Evolutionary conservation across 2,797 vertebrate genomes (phyloP).

Genomic region (Chiloscyllium punctatum): DNA sequence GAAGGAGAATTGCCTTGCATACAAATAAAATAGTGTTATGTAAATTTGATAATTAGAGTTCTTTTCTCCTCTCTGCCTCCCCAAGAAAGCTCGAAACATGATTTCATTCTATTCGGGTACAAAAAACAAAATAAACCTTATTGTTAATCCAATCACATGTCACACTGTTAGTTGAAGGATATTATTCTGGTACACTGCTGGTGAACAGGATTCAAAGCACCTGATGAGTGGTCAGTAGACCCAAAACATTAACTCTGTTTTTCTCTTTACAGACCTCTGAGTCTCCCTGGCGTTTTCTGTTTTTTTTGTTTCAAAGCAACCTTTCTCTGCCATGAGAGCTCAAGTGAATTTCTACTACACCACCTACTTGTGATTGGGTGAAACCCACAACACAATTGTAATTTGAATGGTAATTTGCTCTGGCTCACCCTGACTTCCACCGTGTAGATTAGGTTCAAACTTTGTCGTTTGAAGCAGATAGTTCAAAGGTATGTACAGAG

Average conservation of each 20-base stretch:
- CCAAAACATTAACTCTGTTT: too few relatives aligned
- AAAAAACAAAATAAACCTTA: neutral
- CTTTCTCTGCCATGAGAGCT: neutral
- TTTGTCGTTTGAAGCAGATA: neutral
- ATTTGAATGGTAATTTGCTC: neutral
- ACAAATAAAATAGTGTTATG: constrained; percentile 29
- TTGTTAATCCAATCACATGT: neutral
- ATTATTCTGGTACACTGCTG: neutral
- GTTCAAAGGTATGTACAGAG: neutral
- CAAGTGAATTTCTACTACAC: too few relatives aligned
- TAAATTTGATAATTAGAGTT: neutral
- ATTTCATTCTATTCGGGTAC: neutral
- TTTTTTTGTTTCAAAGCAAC: too few relatives aligned
- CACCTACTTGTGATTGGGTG: neutral
- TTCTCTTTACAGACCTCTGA: too few relatives aligned
- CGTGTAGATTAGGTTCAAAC: too few relatives aligned
- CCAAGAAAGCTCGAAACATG: neutral
- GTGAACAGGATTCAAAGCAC: neutral
- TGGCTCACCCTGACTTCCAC: neutral
- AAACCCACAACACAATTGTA: neutral
- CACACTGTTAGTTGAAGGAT: neutral
- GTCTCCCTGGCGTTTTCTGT: too few relatives aligned
- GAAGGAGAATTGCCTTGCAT: neutral
- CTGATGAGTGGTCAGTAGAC: too few relatives aligned
- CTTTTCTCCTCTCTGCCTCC: neutral